Evolutionary conservation across 2,113 vertebrate species (phyloP), one percentile per base, ranked within the genome.

Genomic region (Ancistrus triradiatus): DNA sequence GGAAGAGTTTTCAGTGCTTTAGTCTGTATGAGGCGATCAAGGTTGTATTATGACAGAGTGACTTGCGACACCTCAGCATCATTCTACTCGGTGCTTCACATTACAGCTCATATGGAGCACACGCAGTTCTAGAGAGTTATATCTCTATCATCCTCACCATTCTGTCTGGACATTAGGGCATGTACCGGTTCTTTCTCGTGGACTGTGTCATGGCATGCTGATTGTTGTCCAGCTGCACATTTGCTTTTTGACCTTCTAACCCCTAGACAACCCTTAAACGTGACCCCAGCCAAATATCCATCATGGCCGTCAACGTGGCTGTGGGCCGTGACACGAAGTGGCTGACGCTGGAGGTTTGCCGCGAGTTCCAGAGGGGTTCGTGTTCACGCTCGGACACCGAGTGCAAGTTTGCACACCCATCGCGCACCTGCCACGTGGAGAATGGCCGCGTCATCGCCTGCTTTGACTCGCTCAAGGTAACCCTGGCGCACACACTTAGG

Each of bases 381-480:
- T 99, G 95, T 84, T 95, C 93, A 13, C 90, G 95, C 44, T 91
- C 92, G 33, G 95, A 97, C 64, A 86, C 84, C 13, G 95, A 99
- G 78, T 99, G 96, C 90, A 98, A 95, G 88, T 99, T 97, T 77
- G 95, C 96, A 79, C 95, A 98, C 80, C 96, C 96, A 0, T 91
- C 96, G 55, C 88, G 92, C 77, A 90, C 91, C 84, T 98, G 95
- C 91, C 94, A 97, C 69, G 94, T 98, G 90, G 95, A 98, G 87
- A 97, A 98, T 27, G 96, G 96, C 70, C 91, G 94, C 70, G 96
- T 98, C 86, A 92, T 98, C 72, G 95, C 96, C 85, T 98, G 96
- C 88, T 99, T 98, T 81, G 95, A 98, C 89, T 98, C 94, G 31
- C 90, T 99, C 75, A 99, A 99, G 95, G 96, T 99, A 91, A 91